These are phyloP conservation scores for Anneissia japonica DNA, from an alignment of 35 echinoderm and acorn worm species.

Conservation along the genomic window DNA sequence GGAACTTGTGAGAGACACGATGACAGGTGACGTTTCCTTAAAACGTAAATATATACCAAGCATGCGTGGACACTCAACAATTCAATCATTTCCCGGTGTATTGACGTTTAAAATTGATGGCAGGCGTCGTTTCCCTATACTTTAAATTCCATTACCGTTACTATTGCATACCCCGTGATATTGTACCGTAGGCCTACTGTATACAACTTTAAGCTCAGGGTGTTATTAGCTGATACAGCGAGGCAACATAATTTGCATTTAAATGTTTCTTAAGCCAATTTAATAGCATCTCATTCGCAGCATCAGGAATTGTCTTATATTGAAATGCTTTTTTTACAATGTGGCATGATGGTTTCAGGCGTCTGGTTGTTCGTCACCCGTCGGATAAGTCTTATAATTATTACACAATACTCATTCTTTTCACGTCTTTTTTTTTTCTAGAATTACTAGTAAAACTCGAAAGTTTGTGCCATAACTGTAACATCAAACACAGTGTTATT, in stretches of 20 bases:
- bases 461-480: too few species aligned
- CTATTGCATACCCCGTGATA: background rate
- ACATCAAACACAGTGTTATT: too few species aligned
- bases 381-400: too few species aligned
- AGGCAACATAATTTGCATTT: background rate
- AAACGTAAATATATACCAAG: too few species aligned
- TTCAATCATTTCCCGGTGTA: background rate
- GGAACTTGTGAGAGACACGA: too few species aligned
- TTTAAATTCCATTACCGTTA: background rate
- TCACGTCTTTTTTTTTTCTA: too few species aligned
- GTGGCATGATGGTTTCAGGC: background rate
- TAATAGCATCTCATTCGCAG: background rate
- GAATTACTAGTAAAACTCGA: too few species aligned
- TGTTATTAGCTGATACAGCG: background rate
- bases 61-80: background rate
- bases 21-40: too few species aligned
- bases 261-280: background rate
- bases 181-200: background rate
- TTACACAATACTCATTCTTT: too few species aligned
- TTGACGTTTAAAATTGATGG: background rate
- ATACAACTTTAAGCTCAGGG: background rate
- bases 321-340: background rate
- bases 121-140: background rate
- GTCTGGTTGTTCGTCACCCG: background rate
- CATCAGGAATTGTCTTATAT: background rate